phyloP scores from a whole-genome alignment of 2,113 vertebrate species.

The Gadus chalcogrammus region DNA sequence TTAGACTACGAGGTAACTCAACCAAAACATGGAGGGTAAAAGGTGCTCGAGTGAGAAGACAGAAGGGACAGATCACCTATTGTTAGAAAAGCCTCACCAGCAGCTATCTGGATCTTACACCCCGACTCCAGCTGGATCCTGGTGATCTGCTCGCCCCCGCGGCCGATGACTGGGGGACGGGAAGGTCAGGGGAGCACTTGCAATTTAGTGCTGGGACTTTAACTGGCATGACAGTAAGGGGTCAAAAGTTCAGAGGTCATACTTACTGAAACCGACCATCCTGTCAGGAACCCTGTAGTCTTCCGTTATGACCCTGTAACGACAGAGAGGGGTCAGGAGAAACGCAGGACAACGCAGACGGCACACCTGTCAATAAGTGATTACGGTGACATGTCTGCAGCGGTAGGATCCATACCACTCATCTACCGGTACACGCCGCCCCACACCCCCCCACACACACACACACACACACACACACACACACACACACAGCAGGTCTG shows the following conservation, averaged over 20 bases:
- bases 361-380: background rate
- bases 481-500: too few species aligned
- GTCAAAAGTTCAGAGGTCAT: slow-evolving; percentile 23
- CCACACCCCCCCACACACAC: too few species aligned
- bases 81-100: slow-evolving; percentile 74
- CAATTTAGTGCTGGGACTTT: background rate
- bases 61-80: background rate
- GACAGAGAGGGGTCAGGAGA: slow-evolving; percentile 26
- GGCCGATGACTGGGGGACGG: slow-evolving; percentile 83
- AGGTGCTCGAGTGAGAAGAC: too few species aligned
- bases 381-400: too few species aligned
- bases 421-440: too few species aligned
- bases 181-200: background rate
- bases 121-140: slow-evolving; percentile 95
- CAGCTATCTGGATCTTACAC: slow-evolving; percentile 98
- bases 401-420: too few species aligned
- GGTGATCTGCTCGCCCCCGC: slow-evolving; percentile 97
- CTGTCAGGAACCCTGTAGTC: slow-evolving; percentile 98
- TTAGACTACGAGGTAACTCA: background rate
- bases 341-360: background rate
- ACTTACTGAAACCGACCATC: slow-evolving; percentile 99
- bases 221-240: background rate
- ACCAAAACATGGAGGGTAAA: background rate
- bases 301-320: slow-evolving; percentile 87
- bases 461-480: too few species aligned